Base-by-base conservation (phyloP, 1,140 invertebrate species). In the Nixonia krombeini region DNA sequence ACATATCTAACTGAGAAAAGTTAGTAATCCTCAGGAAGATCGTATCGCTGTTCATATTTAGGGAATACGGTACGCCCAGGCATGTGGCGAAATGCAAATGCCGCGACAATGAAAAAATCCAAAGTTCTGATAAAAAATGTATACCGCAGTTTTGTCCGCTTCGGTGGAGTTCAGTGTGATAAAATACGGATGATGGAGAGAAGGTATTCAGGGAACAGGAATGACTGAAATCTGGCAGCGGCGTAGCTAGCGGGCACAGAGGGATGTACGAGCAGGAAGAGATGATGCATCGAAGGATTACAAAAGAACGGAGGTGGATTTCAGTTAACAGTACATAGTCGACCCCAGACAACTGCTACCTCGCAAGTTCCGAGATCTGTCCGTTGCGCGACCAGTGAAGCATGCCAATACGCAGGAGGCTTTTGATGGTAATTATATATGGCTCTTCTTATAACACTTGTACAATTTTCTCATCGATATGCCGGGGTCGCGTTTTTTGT, bases 221-320 rank as follows among this genome's bases (percentile, higher is more conserved):
- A n/a, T n/a, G n/a, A 2, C 28, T 40, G 18, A 31, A 61, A 61
- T 67, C 56, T 51, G 51, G 40, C 44, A 49, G 40, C 56, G 56
- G 51, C 55, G 51, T 51, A 67, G 53, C 64, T 55, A 6, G 42
- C 55, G 58, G 55, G 58, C 63, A 59, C 53, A 38, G 33, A 21
- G 56, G 6, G 21, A 21, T 2, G 21, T 21, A n/a, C n/a, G n/a
- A n/a, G n/a, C n/a, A n/a, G n/a, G n/a, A 21, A 21, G 21, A 21
- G 63, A 59, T 67, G 64, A 55, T 68, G 56, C 52, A 68, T 68
- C 61, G 61, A 52, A 37, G 64, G 64, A 61, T 67, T 61, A 68
- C 46, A n/a, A 26, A 51, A 45, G 40, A 57, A 46, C 35, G 57
- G 37, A 68, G 56, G 57, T 35, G 57, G 57, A 57, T 61, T 68